Evolutionary conservation across 2,888 invertebrate species (phyloP).

Genomic region (Panorpa germanica): DNA sequence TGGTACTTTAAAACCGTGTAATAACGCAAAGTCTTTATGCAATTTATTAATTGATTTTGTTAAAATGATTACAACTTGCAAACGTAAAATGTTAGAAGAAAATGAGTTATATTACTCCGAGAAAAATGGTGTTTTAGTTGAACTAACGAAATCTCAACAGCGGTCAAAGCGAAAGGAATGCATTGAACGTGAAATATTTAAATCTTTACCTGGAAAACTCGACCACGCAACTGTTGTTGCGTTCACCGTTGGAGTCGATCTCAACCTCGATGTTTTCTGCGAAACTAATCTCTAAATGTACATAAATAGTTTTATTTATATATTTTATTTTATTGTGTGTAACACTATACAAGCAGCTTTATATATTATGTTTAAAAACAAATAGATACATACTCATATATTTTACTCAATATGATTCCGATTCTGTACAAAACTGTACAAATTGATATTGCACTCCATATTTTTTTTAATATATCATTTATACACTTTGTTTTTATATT

Average conservation of each 20-base stretch:
- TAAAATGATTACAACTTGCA: slow-evolving; percentile 58
- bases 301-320: no score
- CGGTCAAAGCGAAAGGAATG: slow-evolving; percentile 45
- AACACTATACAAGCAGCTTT: no score
- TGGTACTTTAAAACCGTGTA: slow-evolving; percentile 38
- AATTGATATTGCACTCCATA: no score
- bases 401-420: no score
- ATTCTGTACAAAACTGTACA: no score
- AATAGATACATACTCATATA: no score
- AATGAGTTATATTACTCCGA: slow-evolving; percentile 50
- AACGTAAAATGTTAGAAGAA: slow-evolving; percentile 66
- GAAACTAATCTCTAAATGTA: slow-evolving; percentile 7
- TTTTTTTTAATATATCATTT: no score
- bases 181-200: slow-evolving; percentile 49
- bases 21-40: slow-evolving; percentile 43
- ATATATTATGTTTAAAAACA: no score
- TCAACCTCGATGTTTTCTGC: slow-evolving; percentile 6
- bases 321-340: no score
- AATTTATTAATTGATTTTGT: slow-evolving; percentile 61
- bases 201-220: slow-evolving; percentile 61
- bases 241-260: slow-evolving; percentile 49
- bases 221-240: slow-evolving; percentile 78
- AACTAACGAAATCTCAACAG: slow-evolving; percentile 41
- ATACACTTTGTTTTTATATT: no score
- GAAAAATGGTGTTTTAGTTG: slow-evolving; percentile 31